phyloP scores from a whole-genome alignment of 2,888 invertebrate species.

The Ophioninae sp. region DNA sequence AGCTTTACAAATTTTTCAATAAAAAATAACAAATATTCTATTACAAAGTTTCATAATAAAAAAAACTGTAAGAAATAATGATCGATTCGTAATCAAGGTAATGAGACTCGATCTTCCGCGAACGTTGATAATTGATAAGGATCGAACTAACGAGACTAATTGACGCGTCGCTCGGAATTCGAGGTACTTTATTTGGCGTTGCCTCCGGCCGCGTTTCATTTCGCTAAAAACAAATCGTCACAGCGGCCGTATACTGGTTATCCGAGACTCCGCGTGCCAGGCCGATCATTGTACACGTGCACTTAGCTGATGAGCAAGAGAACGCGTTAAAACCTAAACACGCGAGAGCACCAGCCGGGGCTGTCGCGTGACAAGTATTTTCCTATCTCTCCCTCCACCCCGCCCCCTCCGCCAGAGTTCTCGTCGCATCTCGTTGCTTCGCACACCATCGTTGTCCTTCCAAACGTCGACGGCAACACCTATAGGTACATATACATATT shows the following conservation, averaged over 20 bases:
- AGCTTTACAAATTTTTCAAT: neutral
- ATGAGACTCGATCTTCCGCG: neutral
- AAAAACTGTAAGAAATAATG: neutral
- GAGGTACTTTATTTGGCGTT: slow-evolving; percentile 68
- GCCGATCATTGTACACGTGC: slow-evolving; percentile 68
- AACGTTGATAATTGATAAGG: neutral
- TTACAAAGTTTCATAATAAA: neutral
- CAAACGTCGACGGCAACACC: neutral
- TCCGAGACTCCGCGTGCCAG: slow-evolving; percentile 65
- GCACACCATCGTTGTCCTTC: slow-evolving; percentile 41
- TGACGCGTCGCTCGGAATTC: slow-evolving; percentile 61
- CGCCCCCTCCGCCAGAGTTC: slow-evolving; percentile 1
- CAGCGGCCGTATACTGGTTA: slow-evolving; percentile 68
- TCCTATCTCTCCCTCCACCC: slow-evolving; percentile 51
- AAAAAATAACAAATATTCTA: neutral
- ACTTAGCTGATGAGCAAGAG: slow-evolving; percentile 79
- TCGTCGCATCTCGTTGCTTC: slow-evolving; percentile 5
- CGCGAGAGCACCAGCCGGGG: slow-evolving; percentile 67
- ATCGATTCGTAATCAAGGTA: neutral
- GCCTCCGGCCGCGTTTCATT: slow-evolving; percentile 69
- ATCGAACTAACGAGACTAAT: slow-evolving; percentile 15
- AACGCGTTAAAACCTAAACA: slow-evolving; percentile 70
- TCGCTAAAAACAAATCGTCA: slow-evolving; percentile 78
- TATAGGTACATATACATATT: slow-evolving; percentile 1
- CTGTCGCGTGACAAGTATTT: slow-evolving; percentile 67